phyloP scores from a whole-genome alignment of 2,888 invertebrate genomes.

The Bombylius discolor region DNA sequence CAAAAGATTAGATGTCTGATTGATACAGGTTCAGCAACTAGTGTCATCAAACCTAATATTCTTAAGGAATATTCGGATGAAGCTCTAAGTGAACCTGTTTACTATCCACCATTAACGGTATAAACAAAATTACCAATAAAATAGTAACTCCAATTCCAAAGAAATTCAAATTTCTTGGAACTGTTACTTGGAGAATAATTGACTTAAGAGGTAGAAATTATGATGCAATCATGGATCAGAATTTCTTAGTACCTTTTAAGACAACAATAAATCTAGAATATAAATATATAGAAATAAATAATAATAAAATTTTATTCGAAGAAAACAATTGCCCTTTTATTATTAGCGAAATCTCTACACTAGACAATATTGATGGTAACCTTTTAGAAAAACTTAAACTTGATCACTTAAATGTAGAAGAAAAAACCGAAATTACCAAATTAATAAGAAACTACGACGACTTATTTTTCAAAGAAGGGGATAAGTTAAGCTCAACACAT shows the following conservation, averaged over 20 bases:
- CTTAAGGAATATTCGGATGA: background rate
- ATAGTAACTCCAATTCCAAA: conserved; percentile 10
- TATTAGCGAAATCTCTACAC: background rate
- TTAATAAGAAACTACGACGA: conserved; percentile 5
- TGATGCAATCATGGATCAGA: conserved; percentile 1
- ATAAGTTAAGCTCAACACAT: conserved; percentile 7
- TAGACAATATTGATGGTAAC: background rate
- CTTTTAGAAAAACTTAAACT: background rate
- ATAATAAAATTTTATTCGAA: background rate
- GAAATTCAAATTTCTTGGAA: conserved; percentile 11
- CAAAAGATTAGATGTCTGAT: conserved; percentile 2
- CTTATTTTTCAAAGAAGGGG: conserved; percentile 8
- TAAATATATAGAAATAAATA: background rate
- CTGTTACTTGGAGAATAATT: conserved; percentile 10
- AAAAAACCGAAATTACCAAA: background rate
- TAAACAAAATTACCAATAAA: conserved; percentile 10
- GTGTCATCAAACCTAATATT: conserved; percentile 1
- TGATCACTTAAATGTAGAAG: background rate
- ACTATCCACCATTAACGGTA: conserved; percentile 10
- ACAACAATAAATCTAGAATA: background rate
- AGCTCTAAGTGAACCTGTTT: background rate
- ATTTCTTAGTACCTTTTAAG: background rate
- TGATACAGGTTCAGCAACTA: background rate
- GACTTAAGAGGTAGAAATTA: conserved; percentile 4
- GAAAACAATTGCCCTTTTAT: background rate